Evolutionary conservation across 2,113 vertebrate genomes (phyloP), one percentile per base, ranked within the genome.

Genomic region (Oenanthe melanoleuca): DNA sequence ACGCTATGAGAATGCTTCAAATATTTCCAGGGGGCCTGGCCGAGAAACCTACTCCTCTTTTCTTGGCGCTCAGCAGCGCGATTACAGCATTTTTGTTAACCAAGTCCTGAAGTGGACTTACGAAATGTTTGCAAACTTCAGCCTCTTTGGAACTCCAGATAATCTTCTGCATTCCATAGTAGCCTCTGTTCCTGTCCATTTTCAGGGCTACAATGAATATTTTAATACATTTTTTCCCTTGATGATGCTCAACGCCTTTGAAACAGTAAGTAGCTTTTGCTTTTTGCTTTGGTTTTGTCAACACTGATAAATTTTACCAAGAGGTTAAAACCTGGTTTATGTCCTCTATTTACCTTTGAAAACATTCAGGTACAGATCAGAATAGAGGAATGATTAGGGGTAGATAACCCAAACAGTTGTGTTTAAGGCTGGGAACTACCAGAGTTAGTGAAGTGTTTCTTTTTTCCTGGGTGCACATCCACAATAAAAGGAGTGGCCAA

Each of bases 201-300:
- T 99, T 94, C 91, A 94, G 52, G 94, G 93, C 50, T 98, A 96
- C 66, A 71, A 93, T 5, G 98, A 99, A 16, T 99, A 99, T 73
- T 98, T 98, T 80, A 57, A 84, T 33, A 97, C 97, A 0, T 98
- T 99, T 85, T 98, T 98, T 59, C 98, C 98, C 38, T 93, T 99
- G 96, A 94, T 98, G 97, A 94, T 99, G 73, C 60, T 98, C 67
- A 99, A 99, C 28, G 97, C 98, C 33, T 99, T 99, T 96, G 98
- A 99, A 97, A 98, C 98, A 37, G 98, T 99, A 97, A 97, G 98
- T 96, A 78, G 42, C 38, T 84, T 16, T 60, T 93, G 49, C n/a
- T 6, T 78, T 53, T 73, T 34, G 3, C 6, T 44, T 90, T 71
- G 38, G 38, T 74, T 94, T 83, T 13, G 16, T 88, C 47, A 78